A percentile compares a stretch with the other conserved stretches of the same genome.
Conservation (phyloP, 2,888 invertebrate genomes). For the Archips crataeganus region DNA sequence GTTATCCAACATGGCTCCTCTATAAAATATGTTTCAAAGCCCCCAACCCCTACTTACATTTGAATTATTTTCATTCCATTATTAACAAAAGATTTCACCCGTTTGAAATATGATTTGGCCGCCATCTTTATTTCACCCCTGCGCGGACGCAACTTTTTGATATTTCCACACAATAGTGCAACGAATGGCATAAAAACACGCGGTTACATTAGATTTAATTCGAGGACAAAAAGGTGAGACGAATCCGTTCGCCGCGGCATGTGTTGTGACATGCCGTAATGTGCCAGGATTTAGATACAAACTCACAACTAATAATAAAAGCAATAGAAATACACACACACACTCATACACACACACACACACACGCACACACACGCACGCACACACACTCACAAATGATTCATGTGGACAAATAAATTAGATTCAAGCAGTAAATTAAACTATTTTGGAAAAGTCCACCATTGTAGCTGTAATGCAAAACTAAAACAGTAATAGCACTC, state of each 20-base stretch:
- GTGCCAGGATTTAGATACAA: constrained; percentile 26
- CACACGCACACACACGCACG: too few relatives aligned
- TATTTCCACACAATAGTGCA: constrained; percentile 39
- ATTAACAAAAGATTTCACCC: constrained; percentile 84
- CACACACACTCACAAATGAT: too few relatives aligned
- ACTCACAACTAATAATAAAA: too few relatives aligned
- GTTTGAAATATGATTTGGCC: constrained; percentile 82
- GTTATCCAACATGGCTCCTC: constrained; percentile 76
- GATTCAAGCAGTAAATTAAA: too few relatives aligned
- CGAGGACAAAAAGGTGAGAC: constrained; percentile 36
- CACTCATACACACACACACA: too few relatives aligned
- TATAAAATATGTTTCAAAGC: constrained; percentile 55
- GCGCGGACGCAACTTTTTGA: constrained; percentile 39
- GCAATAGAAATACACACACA: too few relatives aligned
- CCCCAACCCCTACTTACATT: constrained; percentile 65
- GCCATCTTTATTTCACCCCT: constrained; percentile 68
- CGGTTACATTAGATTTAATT: constrained; percentile 40
- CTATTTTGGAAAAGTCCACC: too few relatives aligned
- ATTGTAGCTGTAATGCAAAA: too few relatives aligned
- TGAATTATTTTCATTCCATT: constrained; percentile 60
- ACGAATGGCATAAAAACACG: constrained; percentile 38
- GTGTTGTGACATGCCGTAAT: constrained; percentile 36
- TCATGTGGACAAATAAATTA: too few relatives aligned
- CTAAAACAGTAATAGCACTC: too few relatives aligned
- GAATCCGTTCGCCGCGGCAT: constrained; percentile 32